A percentile compares a stretch with the other conserved stretches of the same genome.
phyloP scores from a whole-genome alignment of 2,888 invertebrate genomes.

The Drosophila suboccidentalis region DNA sequence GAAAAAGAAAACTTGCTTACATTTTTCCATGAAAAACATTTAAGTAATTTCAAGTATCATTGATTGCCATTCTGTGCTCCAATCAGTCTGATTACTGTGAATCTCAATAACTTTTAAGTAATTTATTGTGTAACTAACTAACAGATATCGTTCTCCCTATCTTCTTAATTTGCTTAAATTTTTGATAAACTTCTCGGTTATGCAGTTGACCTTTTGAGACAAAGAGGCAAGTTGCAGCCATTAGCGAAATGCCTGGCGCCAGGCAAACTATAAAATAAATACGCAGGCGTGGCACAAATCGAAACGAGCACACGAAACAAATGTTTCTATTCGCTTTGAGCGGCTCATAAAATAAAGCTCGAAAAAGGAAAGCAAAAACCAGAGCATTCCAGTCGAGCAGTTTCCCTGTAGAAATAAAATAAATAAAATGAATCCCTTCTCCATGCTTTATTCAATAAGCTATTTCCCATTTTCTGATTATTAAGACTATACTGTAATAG shows the following conservation, averaged over 20 bases:
- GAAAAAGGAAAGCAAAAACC: neutral
- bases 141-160: neutral
- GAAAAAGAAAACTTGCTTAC: neutral
- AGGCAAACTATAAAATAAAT: slow-evolving; percentile 73
- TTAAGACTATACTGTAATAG: too few relatives aligned
- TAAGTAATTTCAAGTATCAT: slow-evolving; percentile 22
- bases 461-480: too few relatives aligned
- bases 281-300: slow-evolving; percentile 65
- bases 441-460: neutral
- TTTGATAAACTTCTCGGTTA: slow-evolving; percentile 14
- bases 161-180: neutral
- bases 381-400: neutral
- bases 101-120: slow-evolving; percentile 22
- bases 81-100: slow-evolving; percentile 8
- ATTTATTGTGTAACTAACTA: slow-evolving; percentile 31
- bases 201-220: slow-evolving; percentile 69
- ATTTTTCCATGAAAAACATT: slow-evolving; percentile 1
- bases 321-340: slow-evolving; percentile 41
- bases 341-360: slow-evolving; percentile 28
- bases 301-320: slow-evolving; percentile 49
- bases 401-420: neutral
- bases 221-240: slow-evolving; percentile 43
- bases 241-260: slow-evolving; percentile 72
- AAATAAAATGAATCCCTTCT: neutral
- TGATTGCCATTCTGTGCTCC: slow-evolving; percentile 13